Conservation (phyloP, 1,140 invertebrate species). For the Heliconius hermathena region DNA sequence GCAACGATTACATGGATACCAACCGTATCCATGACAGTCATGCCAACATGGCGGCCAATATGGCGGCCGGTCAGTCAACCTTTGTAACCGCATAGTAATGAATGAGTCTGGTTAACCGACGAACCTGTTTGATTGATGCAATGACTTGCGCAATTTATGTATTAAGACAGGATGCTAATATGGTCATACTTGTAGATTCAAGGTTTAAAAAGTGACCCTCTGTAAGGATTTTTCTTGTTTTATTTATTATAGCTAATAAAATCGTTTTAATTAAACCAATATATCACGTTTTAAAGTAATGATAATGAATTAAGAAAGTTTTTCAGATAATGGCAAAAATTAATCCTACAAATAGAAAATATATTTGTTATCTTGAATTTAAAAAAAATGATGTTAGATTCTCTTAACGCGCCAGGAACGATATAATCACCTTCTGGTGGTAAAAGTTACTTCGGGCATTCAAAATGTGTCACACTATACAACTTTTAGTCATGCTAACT, state of each 20-base stretch:
- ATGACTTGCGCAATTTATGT: conserved; percentile 45
- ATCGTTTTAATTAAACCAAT: background rate
- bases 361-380: too few species aligned
- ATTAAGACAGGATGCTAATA: conserved; percentile 41
- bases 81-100: conserved; percentile 49
- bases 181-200: conserved; percentile 30
- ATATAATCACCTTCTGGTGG: too few species aligned
- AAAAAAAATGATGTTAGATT: too few species aligned
- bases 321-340: too few species aligned
- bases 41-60: conserved; percentile 54
- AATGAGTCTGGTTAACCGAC: conserved; percentile 48
- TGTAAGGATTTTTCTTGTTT: conserved; percentile 19
- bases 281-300: too few species aligned
- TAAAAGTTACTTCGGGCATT: too few species aligned
- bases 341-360: too few species aligned
- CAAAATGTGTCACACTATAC: too few species aligned
- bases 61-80: conserved; percentile 60
- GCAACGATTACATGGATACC: conserved; percentile 50
- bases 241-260: conserved; percentile 9
- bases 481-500: too few species aligned
- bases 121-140: conserved; percentile 55
- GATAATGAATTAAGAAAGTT: too few species aligned
- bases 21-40: conserved; percentile 44
- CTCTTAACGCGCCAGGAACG: too few species aligned
- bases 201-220: conserved; percentile 34